Evolutionary conservation across 2,113 vertebrate genomes (phyloP), one percentile per base, ranked within the genome.

Genomic region (Calypte anna): DNA sequence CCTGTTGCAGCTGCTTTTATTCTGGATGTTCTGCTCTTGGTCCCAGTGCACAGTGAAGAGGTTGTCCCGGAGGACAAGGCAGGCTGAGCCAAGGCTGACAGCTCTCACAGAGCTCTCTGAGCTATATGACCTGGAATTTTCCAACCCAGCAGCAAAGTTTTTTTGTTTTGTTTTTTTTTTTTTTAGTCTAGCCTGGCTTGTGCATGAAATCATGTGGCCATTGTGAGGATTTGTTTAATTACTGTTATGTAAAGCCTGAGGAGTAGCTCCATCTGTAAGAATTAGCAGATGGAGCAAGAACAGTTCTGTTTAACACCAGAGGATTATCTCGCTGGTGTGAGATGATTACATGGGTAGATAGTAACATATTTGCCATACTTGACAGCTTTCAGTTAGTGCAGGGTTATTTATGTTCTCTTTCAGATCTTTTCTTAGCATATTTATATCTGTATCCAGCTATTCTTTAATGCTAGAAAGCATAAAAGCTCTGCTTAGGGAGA

Each of bases 261-360:
- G 83, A 94, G 92, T 93, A 91, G 44, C 77, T 94, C 92, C 95
- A 91, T 96, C 96, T 97, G 96, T 96, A 97, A 94, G 91, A 94
- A 94, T 86, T 85, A 91, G 75, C 57, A 90, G 88, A 93, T 70
- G 64, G 84, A 90, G 82, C 0, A 2, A 95, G n/a, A 69, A n/a
- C 81, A 80, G 82, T 79, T 96, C 86, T 86, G 36, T 91, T 91
- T 86, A 75, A 78, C 76, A 76, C 57, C 21, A 44, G 48, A 54
- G 90, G 80, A 96, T 95, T 90, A 84, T 90, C 62, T 94, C 59
- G 33, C 40, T 89, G 33, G 40, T 55, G 50, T 90, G 89, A 93
- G 81, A 68, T 88, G 30, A 91, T 94, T 91, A 50, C 28, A 33
- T 38, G 40, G 33, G 48, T 55, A 77, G 57, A 7, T 48, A 88